phyloP scores from a whole-genome alignment of 2,888 invertebrate genomes.

The Aphodius sticticus region DNA sequence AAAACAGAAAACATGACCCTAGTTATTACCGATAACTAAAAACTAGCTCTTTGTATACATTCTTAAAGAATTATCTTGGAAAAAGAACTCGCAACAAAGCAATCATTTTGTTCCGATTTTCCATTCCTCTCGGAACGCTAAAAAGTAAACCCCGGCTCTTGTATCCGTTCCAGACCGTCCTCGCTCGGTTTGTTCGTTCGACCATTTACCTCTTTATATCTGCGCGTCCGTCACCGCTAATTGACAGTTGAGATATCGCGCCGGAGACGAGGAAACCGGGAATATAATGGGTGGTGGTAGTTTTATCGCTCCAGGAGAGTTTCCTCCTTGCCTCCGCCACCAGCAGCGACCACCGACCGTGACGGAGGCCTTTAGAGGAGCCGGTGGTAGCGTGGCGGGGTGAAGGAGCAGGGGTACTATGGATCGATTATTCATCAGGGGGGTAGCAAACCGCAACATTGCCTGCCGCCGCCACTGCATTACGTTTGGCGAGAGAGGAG shows the following conservation, averaged over 20 bases:
- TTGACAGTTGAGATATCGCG: not conserved
- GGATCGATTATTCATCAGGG: slow-evolving; percentile 4
- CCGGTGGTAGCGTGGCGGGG: not conserved
- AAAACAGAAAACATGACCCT: too few relatives aligned
- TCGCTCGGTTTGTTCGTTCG: not conserved
- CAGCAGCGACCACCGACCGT: not conserved
- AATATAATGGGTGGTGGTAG: slow-evolving; percentile 4
- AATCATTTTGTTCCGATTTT: not conserved
- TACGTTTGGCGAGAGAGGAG: not conserved
- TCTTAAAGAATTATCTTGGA: not conserved
- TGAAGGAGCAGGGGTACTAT: not conserved
- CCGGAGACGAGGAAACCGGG: not conserved
- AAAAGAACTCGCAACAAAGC: not conserved
- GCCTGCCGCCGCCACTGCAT: slow-evolving; percentile 4
- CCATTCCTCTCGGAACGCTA: not conserved
- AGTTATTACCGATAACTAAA: too few relatives aligned
- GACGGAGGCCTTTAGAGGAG: not conserved
- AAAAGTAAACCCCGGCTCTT: not conserved
- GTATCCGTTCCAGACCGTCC: not conserved
- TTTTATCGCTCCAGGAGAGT: not conserved
- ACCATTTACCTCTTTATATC: not conserved
- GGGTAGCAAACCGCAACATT: not conserved
- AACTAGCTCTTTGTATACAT: too few relatives aligned
- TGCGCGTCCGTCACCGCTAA: not conserved
- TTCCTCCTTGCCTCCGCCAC: not conserved